Evolutionary conservation across 2,888 invertebrate genomes (phyloP).

Genomic region (Hirtodrosophila alboralis): DNA sequence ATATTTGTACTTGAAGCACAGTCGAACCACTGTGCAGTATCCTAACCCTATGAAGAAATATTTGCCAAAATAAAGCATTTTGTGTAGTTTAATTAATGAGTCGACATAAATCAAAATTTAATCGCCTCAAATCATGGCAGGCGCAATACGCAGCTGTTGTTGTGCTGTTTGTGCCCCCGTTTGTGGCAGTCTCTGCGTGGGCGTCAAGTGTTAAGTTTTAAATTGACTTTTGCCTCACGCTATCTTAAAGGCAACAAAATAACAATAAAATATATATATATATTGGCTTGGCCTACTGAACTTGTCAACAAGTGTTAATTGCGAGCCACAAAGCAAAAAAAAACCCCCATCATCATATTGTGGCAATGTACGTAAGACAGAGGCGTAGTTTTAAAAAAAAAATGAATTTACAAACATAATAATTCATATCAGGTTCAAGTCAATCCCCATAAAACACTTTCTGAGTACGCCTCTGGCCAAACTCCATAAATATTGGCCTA

Average conservation of each 20-base stretch:
- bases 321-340: constrained; percentile 45
- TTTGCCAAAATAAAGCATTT: constrained; percentile 42
- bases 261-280: constrained; percentile 16
- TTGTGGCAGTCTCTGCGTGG: constrained; percentile 43
- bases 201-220: constrained; percentile 55
- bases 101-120: constrained; percentile 75
- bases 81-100: constrained; percentile 65
- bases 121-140: constrained; percentile 59
- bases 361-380: constrained; percentile 37
- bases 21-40: constrained; percentile 40
- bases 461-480: constrained; percentile 10
- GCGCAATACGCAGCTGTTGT: constrained; percentile 36
- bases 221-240: constrained; percentile 53
- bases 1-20: too few species aligned
- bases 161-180: constrained; percentile 34
- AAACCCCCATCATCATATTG: constrained; percentile 2
- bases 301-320: constrained; percentile 81
- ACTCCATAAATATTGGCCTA: constrained; percentile 48
- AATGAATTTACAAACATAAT: too few species aligned
- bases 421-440: too few species aligned
- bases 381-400: too few species aligned
- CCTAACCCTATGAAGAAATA: constrained; percentile 12
- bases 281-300: constrained; percentile 70
- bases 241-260: constrained; percentile 37
- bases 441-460: too few species aligned